A percentile compares a stretch with the other conserved stretches of the same genome.
phyloP scores from a whole-genome alignment of 2,113 vertebrate genomes.

The Anas platyrhynchos region DNA sequence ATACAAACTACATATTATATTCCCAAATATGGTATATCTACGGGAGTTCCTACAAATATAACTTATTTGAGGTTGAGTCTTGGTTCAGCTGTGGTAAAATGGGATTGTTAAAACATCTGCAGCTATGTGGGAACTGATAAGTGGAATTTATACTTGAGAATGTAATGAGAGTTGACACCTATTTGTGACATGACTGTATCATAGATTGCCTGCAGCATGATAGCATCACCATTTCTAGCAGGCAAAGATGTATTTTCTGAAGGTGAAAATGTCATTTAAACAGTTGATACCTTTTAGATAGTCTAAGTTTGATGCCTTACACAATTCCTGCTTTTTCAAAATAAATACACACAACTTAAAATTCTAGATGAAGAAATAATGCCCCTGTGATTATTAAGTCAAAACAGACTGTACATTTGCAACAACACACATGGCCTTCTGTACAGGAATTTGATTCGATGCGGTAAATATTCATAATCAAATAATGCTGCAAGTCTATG shows the following conservation, averaged over 20 bases:
- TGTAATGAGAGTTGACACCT: constrained; percentile 86
- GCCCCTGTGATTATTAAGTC: neutral
- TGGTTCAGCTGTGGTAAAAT: constrained; percentile 57
- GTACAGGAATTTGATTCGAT: neutral
- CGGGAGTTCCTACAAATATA: neutral
- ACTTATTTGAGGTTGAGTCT: constrained; percentile 34
- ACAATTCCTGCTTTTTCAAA: constrained; percentile 21
- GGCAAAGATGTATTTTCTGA: constrained; percentile 75
- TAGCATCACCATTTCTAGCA: constrained; percentile 71
- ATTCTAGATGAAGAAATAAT: neutral
- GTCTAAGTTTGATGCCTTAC: neutral
- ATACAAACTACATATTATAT: neutral
- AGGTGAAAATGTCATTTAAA: constrained; percentile 78
- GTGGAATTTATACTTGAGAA: constrained; percentile 69
- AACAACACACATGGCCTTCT: neutral
- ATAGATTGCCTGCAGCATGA: constrained; percentile 79
- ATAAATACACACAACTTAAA: constrained; percentile 2
- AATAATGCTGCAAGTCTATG: neutral
- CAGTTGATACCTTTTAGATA: constrained; percentile 65
- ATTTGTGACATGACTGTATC: constrained; percentile 84
- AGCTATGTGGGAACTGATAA: constrained; percentile 81
- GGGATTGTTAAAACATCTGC: constrained; percentile 62
- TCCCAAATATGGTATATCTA: neutral
- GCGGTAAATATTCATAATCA: neutral
- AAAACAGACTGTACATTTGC: neutral